These are phyloP conservation scores for Heliornis fulica DNA, from an alignment of 2,113 vertebrate species.

Conservation along the genomic window DNA sequence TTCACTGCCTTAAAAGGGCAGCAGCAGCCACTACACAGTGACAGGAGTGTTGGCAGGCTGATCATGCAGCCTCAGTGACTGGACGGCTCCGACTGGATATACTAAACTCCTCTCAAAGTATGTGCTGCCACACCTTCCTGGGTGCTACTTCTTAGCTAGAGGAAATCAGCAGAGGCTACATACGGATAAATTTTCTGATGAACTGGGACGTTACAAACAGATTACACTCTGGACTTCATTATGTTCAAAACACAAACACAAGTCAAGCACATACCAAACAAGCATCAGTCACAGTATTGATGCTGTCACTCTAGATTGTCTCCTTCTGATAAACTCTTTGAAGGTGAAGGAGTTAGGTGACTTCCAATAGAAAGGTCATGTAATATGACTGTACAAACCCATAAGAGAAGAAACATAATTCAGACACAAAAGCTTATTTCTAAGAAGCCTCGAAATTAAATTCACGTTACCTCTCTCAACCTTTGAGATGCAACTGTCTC, in stretches of 20 bases:
- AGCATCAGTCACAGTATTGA: constrained; percentile 18
- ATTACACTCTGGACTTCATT: not conserved
- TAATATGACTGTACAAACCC: not conserved
- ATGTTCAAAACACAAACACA: not conserved
- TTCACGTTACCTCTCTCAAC: not conserved
- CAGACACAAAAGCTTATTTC: not conserved
- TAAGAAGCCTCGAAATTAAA: not conserved
- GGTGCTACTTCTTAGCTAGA: not conserved
- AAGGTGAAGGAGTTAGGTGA: constrained; percentile 4
- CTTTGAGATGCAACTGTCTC: not conserved
- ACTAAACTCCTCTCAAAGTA: not conserved
- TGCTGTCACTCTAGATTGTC: not conserved
- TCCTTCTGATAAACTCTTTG: constrained; percentile 9
- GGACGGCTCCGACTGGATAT: not conserved
- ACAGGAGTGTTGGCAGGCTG: not conserved
- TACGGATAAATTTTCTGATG: not conserved
- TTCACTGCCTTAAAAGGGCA: not conserved
- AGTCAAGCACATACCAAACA: not conserved
- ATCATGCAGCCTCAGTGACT: not conserved
- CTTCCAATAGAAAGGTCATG: not conserved
- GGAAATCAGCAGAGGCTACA: not conserved
- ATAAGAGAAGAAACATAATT: not conserved
- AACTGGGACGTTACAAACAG: not conserved
- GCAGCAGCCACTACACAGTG: not conserved
- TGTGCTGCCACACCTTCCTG: not conserved